A percentile compares a stretch with the other conserved stretches of the same genome.
Conservation (phyloP, 2,797 vertebrate species). For the Sus cebifrons region DNA sequence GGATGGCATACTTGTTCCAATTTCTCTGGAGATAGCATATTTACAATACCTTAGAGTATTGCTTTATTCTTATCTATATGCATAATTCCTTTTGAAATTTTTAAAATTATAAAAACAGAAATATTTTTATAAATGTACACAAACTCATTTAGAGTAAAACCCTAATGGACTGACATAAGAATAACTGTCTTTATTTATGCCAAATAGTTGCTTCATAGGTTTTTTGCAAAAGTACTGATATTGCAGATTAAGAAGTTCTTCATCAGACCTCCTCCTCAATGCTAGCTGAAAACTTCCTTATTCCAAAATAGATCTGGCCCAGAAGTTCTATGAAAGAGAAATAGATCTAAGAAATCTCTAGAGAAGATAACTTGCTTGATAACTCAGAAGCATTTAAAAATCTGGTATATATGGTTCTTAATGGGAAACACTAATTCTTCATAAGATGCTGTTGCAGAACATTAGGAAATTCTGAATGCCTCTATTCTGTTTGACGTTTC, state of each 20-base stretch:
- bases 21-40: not conserved
- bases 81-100: not conserved
- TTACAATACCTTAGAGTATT: not conserved
- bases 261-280: not conserved
- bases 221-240: not conserved
- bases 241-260: not conserved
- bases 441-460: not conserved
- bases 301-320: not conserved
- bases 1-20: not conserved
- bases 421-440: not conserved
- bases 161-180: no score
- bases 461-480: not conserved
- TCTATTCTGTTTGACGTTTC: not conserved
- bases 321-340: fast-evolving
- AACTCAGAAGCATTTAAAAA: not conserved
- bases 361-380: not conserved
- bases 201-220: not conserved
- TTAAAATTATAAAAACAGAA: not conserved
- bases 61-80: not conserved
- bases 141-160: not conserved
- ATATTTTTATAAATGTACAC: not conserved
- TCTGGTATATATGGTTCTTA: not conserved
- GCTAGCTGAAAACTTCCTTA: not conserved
- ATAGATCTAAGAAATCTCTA: not conserved
- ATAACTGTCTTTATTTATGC: not conserved